Percentiles rank a stretch among this genome's conserved stretches.
These are phyloP conservation scores for Glossosoma conforme DNA, from an alignment of 1,140 invertebrate species.

Conservation along the genomic window DNA sequence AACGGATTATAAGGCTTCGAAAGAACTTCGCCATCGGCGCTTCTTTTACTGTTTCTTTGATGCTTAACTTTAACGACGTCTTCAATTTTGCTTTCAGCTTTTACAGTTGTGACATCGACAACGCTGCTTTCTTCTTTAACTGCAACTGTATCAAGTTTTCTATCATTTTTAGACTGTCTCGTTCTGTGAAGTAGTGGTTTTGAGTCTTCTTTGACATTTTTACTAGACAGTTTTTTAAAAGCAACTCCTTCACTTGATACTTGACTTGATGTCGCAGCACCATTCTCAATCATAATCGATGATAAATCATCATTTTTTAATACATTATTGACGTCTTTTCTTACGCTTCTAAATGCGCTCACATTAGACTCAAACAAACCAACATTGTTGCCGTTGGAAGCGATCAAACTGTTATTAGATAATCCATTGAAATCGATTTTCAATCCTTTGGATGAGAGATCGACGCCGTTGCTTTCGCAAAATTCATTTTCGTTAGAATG, in stretches of 20 bases:
- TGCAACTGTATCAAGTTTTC: conserved; percentile 32
- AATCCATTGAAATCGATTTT: conserved; percentile 13
- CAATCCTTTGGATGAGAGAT: conserved; percentile 18
- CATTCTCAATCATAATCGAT: not conserved
- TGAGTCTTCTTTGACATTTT: conserved; percentile 27
- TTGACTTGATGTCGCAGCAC: not conserved
- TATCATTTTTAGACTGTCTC: no score
- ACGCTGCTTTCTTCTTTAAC: conserved; percentile 29
- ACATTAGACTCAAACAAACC: conserved; percentile 14
- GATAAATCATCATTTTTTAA: not conserved
- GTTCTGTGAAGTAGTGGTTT: no score
- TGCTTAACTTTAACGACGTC: conserved; percentile 35
- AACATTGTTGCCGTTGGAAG: conserved; percentile 11
- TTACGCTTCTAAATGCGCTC: conserved; percentile 25
- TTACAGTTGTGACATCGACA: no score
- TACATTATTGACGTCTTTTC: conserved; percentile 16
- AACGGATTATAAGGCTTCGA: conserved; percentile 61
- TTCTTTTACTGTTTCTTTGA: conserved; percentile 35
- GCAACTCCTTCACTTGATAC: not conserved
- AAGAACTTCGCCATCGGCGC: no score
- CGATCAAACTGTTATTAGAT: not conserved
- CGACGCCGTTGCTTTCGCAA: conserved; percentile 20
- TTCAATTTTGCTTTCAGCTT: conserved; percentile 38
- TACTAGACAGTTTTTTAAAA: conserved; percentile 6
- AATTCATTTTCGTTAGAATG: conserved; percentile 13